Base-by-base conservation (phyloP, 2,113 vertebrate genomes). In the Hippocampus abdominalis region DNA sequence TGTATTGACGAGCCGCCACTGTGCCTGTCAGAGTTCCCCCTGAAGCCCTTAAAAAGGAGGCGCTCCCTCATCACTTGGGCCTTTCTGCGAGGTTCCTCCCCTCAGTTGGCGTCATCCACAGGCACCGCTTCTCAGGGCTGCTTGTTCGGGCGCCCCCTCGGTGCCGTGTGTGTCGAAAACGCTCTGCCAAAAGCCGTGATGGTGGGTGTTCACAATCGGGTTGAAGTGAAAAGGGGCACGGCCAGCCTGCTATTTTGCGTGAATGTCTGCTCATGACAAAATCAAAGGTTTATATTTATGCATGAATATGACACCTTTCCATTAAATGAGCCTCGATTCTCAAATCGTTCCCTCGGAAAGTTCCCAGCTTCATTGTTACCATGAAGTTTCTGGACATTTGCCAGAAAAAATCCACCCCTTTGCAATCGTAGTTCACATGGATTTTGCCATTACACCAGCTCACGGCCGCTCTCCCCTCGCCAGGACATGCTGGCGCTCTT, bases 401-500 rank as follows among this genome's bases (percentile, higher is more conserved):
- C 18, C 18, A 16, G 48, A 49, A 18, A 49, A 4, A 15, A 15
- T 46, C 44, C 44, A 15, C 44, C 15, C 16, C 16, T 49, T 49
- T 18, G 48, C 48, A 49, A 20, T 16, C 16, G 4, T 16, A 18
- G 4, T 16, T 18, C 4, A 57, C 54, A 13, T 23, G 12, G 57
- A 32, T 29, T 13, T 59, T 15, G 3, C 16, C 54, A 57, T 2
- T 21, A 39, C 59, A 62, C 39, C 21, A n/a, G 13, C 8, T n/a
- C 2, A 40, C 12, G 12, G 51, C 12, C 13, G 2, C 42, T 32
- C 23, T 56, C 64, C 57, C 32, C 74, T 79, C 61, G 44, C 32
- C 75, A 99, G 97, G 96, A 97, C 79, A 97, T 99, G 94, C 90
- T 99, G 81, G 88, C 77, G 15, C 93, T 96, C 16, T 93, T 99